A percentile compares a stretch with the other conserved stretches of the same genome.
phyloP scores from a whole-genome alignment of 1,140 invertebrate genomes.

The Brachionus sp. region DNA sequence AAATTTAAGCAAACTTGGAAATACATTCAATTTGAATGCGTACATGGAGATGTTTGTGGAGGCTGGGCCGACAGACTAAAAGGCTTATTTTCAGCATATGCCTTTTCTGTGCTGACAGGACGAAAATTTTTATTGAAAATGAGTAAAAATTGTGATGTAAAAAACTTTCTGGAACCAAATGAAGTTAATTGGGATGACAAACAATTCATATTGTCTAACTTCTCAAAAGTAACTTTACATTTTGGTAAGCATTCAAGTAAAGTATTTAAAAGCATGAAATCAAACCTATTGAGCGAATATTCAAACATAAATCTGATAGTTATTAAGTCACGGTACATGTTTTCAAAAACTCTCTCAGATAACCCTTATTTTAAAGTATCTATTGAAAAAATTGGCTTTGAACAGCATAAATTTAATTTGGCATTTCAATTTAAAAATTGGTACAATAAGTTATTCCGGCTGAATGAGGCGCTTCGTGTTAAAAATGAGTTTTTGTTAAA shows the following conservation, averaged over 20 bases:
- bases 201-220: background rate
- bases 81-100: constrained; percentile 24
- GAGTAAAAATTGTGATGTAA: constrained; percentile 23
- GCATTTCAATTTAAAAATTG: constrained; percentile 19
- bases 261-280: background rate
- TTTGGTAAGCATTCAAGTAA: background rate
- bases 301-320: background rate
- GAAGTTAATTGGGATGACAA: background rate
- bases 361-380: background rate
- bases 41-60: background rate
- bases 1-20: background rate
- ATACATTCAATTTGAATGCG: constrained; percentile 4
- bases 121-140: constrained; percentile 22
- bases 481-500: background rate
- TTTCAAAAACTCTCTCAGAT: background rate
- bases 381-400: background rate
- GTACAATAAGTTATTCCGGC: background rate
- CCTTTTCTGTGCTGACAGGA: constrained; percentile 1
- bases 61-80: background rate
- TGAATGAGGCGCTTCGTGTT: background rate
- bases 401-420: background rate
- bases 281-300: background rate
- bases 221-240: background rate
- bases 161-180: background rate
- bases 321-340: background rate